phyloP scores from a whole-genome alignment of 2,113 vertebrate species.

The Pantherophis guttatus region DNA sequence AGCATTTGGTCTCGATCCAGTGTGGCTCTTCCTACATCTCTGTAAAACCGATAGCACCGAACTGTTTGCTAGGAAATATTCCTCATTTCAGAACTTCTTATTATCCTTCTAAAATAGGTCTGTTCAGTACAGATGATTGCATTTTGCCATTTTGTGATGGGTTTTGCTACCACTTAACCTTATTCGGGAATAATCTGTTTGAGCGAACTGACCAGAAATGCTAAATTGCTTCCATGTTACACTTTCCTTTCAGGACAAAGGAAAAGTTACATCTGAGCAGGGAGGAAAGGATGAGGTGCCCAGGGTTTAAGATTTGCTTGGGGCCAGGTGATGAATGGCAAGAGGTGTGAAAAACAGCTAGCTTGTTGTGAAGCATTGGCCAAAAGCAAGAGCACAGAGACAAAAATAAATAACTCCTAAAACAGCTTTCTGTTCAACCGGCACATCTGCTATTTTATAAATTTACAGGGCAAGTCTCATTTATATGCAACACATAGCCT shows the following conservation, averaged over 20 bases:
- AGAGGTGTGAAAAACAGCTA: neutral
- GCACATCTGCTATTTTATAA: neutral
- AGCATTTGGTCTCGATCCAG: neutral
- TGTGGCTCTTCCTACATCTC: neutral
- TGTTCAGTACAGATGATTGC: slow-evolving; percentile 4
- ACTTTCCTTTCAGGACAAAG: neutral
- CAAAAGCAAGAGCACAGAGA: neutral
- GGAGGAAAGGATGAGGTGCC: neutral
- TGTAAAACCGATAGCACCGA: neutral
- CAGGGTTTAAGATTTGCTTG: neutral
- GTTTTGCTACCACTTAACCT: slow-evolving; percentile 18
- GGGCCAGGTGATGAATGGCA: neutral
- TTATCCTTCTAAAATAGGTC: neutral
- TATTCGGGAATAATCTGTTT: neutral
- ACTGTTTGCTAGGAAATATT: neutral
- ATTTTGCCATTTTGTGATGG: slow-evolving; percentile 24
- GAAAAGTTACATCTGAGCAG: neutral
- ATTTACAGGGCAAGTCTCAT: neutral
- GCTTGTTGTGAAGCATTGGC: neutral
- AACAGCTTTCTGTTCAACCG: neutral
- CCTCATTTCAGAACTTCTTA: neutral
- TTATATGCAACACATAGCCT: neutral
- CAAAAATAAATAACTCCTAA: neutral
- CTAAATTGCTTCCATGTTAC: slow-evolving; percentile 9
- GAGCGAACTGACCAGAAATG: neutral